Evolutionary conservation across 2,113 vertebrate genomes (phyloP).

Genomic region (Anguilla rostrata): DNA sequence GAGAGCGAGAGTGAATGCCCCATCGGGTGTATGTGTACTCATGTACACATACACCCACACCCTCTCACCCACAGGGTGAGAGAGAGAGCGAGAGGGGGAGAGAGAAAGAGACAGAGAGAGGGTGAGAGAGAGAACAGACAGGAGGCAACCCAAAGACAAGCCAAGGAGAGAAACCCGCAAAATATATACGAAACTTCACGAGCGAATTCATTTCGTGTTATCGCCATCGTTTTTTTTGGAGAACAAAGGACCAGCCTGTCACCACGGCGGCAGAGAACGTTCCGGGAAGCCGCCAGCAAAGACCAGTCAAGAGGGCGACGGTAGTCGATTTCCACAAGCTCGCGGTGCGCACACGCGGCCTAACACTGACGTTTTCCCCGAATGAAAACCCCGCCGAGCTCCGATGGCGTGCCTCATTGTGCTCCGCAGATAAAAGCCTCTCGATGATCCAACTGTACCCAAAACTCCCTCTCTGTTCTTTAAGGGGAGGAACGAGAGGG

Average conservation of each 20-base stretch:
- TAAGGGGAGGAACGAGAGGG: background rate
- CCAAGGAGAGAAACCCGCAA: background rate
- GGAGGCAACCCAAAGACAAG: too few species aligned
- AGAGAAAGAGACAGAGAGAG: too few species aligned
- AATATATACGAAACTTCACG: background rate
- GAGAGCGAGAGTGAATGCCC: too few species aligned
- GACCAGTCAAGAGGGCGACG: slow-evolving; percentile 50
- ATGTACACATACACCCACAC: too few species aligned
- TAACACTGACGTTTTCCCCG: slow-evolving; percentile 47
- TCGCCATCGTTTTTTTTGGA: slow-evolving; percentile 21
- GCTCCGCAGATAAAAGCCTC: slow-evolving; percentile 47
- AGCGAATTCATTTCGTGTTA: slow-evolving; percentile 31
- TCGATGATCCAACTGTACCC: slow-evolving; percentile 43
- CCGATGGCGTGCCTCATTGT: slow-evolving; percentile 58
- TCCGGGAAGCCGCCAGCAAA: slow-evolving; percentile 42
- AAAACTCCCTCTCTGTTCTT: slow-evolving; percentile 28
- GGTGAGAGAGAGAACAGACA: too few species aligned
- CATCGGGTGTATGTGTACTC: too few species aligned
- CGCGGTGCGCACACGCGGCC: slow-evolving; percentile 34
- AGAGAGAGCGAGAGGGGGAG: too few species aligned
- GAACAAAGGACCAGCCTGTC: slow-evolving; percentile 53
- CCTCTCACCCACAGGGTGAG: background rate
- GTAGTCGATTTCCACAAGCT: slow-evolving; percentile 61
- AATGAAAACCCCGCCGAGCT: slow-evolving; percentile 55
- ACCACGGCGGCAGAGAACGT: slow-evolving; percentile 46